Base-by-base conservation (phyloP, 2,888 invertebrate species). In the Cenopis cana region DNA sequence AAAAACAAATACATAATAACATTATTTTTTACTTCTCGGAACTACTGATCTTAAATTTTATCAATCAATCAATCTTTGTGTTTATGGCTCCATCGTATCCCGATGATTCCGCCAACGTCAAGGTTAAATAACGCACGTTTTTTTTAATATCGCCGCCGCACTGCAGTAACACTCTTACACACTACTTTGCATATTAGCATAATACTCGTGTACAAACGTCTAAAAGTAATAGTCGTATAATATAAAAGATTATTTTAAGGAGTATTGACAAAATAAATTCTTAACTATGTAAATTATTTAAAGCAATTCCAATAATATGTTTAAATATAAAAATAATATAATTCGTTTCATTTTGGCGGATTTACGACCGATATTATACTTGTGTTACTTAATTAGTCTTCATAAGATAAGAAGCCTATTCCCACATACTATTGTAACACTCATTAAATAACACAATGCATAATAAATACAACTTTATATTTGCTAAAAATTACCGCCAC, bases 251-350 rank as follows among this genome's bases (percentile, higher is more conserved):
- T 69, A 74, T 54, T 57, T 70, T 49, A 67, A 50, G 17, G 62
- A 73, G 61, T 57, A 65, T 66, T 72, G 57, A 72, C 65, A 61
- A 60, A 66, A 54, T 29, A 55, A 33, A 52, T 46, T n/a, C 33
- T 52, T 50, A 54, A 67, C 11, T 38, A 59, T 54, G 54, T 66
- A 36, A 60, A 67, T 69, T 74, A 76, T 74, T 75, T 81, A 81
- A 82, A 85, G 81, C 82, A 83, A 80, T 80, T 82, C 76, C 75
- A 78, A 76, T 78, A 76, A 76, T 77, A 80, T 68, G 73, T 75
- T 54, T 67, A 70, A 69, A 71, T 68, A 72, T 68, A 56, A 69
- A 69, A 72, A 66, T 66, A 66, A 70, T 54, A 20, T 60, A 52
- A 59, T 59, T 60, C 59, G 38, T 52, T 65, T 50, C 12, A 33